Evolutionary conservation across 2,888 invertebrate species (phyloP).

Genomic region (Dryobota labecula): DNA sequence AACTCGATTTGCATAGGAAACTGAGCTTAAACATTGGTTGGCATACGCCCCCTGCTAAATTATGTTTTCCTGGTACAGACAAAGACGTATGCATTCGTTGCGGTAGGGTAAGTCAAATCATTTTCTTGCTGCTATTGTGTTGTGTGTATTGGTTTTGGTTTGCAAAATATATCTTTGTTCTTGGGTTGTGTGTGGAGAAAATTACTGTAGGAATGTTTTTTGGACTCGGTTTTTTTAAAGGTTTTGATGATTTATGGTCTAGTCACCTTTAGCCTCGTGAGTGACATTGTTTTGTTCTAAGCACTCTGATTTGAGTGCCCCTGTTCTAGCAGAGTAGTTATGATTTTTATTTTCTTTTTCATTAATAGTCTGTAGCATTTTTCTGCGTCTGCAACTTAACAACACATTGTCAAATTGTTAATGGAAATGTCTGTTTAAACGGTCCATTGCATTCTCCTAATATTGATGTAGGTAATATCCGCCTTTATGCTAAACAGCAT

Average conservation of each 20-base stretch:
- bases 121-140: constrained; percentile 43
- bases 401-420: not conserved
- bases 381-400: not conserved
- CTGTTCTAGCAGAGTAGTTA: too few species aligned
- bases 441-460: not conserved
- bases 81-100: constrained; percentile 66
- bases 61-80: constrained; percentile 72
- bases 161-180: constrained; percentile 1
- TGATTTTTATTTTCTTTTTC: too few species aligned
- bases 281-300: not conserved
- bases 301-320: too few species aligned
- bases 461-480: not conserved
- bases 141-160: constrained; percentile 21
- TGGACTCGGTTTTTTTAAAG: not conserved
- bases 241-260: not conserved
- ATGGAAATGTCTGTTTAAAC: not conserved
- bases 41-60: constrained; percentile 70
- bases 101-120: constrained; percentile 43
- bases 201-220: not conserved
- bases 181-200: not conserved
- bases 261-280: not conserved
- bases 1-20: constrained; percentile 81
- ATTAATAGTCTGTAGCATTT: not conserved
- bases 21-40: constrained; percentile 75
- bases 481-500: not conserved